Base-by-base conservation (phyloP, 2,888 invertebrate genomes). In the Deilephila porcellus region DNA sequence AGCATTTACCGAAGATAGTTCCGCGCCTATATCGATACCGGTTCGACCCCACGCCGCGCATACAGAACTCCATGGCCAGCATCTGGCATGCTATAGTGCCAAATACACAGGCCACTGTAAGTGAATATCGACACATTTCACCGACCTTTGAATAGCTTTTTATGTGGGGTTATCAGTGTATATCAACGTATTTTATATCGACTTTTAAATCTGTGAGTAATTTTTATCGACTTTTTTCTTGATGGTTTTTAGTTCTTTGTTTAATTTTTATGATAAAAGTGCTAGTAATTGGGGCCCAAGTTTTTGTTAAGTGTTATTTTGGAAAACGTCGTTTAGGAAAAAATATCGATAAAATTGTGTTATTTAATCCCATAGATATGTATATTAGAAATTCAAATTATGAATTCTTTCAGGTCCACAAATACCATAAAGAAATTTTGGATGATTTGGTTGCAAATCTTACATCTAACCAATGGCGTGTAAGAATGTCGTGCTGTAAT, bases 1-100 rank as follows among this genome's bases (percentile, higher is more conserved):
- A 97, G 11, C 97, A 98, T 89, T 89, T 99, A 79, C 97, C 98
- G 0, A 96, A 96, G 87, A 98, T 99, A 75, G 97, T 98, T 70
- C 98, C 99, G 19, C 97, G 98, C 71, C 94, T 99, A 34, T 98
- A 97, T 87, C 96, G 97, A 71, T 97, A 97, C 91, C 97, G 98
- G 86, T 99, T 98, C 91, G 99, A 99, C 91, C 99, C 99, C 17
- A 98, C 98, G 76, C 97, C 98, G 53, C 97, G 97, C 86, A 97
- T 99, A 80, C 98, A 99, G 90, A 96, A 97, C 86, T 98, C 98
- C 20, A 99, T 99, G 98, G 96, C 97, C 71, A 97, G 97, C 83
- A 99, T 99, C 84, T 99, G 99, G 99, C 97, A 97, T 79, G 97
- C 98, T 19, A 95, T 99, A 71, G 98, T 99, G 14, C 96, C 96